phyloP scores from a whole-genome alignment of 2,888 invertebrate species.

The Brenthis ino region DNA sequence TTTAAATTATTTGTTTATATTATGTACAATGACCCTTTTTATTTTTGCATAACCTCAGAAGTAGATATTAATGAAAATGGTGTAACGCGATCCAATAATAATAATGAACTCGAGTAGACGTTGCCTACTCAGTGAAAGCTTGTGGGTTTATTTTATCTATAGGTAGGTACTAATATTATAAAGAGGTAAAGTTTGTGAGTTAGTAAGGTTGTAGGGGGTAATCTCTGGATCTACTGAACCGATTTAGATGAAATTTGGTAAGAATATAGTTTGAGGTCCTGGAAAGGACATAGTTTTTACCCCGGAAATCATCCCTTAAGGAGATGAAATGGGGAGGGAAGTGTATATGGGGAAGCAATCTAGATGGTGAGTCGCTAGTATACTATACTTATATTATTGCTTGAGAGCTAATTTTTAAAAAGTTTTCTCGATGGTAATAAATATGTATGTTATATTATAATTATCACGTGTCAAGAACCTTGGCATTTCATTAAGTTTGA shows the following conservation, averaged over 20 bases:
- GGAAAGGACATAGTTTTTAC: too few relatives aligned
- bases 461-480: constrained; percentile 66
- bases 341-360: too few relatives aligned
- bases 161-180: too few relatives aligned
- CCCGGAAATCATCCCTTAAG: too few relatives aligned
- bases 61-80: neutral
- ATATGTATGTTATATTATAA: constrained; percentile 18
- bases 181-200: too few relatives aligned
- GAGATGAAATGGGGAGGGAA: too few relatives aligned
- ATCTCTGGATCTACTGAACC: too few relatives aligned
- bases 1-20: neutral
- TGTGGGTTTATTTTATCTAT: neutral
- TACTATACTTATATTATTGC: neutral
- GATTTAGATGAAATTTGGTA: too few relatives aligned
- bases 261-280: too few relatives aligned
- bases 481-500: constrained; percentile 74
- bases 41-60: neutral
- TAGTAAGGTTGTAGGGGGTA: too few relatives aligned
- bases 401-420: constrained; percentile 6
- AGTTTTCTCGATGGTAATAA: neutral
- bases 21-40: neutral
- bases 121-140: constrained; percentile 4
- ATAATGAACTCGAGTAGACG: neutral
- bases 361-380: too few relatives aligned
- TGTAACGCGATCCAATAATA: neutral